phyloP scores from a whole-genome alignment of 2,113 vertebrate genomes.

The Trogon melanurus region DNA sequence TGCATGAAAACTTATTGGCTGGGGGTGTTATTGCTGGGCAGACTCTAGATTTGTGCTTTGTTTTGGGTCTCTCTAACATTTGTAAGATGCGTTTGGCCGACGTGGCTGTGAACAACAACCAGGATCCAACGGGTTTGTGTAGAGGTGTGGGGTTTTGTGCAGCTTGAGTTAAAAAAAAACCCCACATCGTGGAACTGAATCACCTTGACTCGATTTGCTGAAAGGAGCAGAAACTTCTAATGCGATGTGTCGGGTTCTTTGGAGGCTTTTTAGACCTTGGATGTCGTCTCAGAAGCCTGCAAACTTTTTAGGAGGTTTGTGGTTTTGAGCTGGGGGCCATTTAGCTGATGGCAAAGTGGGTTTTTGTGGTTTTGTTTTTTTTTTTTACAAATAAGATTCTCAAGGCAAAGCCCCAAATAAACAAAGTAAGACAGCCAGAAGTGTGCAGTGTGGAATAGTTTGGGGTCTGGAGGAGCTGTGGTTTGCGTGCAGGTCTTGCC shows the following conservation, averaged over 20 bases:
- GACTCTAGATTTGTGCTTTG: background rate
- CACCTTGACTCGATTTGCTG: background rate
- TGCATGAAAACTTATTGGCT: background rate
- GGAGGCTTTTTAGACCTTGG: background rate
- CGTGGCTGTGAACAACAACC: accelerated
- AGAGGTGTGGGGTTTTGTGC: background rate
- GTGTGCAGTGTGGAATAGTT: background rate
- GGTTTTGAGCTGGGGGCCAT: background rate
- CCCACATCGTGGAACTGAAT: accelerated
- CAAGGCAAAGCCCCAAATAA: background rate
- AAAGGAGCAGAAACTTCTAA: background rate
- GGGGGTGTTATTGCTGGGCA: background rate
- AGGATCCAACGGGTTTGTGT: background rate
- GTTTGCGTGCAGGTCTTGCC: background rate
- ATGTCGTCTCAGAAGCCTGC: background rate
- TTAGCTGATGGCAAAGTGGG: background rate
- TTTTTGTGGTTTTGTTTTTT: too few species aligned
- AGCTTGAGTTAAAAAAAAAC: background rate
- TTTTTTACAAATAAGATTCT: background rate
- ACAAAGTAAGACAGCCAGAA: background rate
- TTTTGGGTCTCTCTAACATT: background rate
- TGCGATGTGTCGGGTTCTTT: background rate
- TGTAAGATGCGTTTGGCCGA: background rate
- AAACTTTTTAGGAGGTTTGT: background rate
- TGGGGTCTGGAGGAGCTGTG: background rate